Evolutionary conservation across 1,140 invertebrate genomes (phyloP).

Genomic region (Cotesia typhae): DNA sequence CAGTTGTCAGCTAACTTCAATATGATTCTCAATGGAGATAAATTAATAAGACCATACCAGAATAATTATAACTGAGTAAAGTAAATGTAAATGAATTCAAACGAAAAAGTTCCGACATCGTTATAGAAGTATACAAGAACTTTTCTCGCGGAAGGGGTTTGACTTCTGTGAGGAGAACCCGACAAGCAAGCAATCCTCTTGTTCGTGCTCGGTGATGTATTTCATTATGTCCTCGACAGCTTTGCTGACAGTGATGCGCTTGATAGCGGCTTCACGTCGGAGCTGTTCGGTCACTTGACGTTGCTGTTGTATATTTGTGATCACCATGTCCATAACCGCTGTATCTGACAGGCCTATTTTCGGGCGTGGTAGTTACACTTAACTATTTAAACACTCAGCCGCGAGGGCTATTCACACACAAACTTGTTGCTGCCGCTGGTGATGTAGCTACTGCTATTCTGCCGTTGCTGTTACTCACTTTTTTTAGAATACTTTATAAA

Average conservation of each 20-base stretch:
- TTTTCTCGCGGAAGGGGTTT: constrained; percentile 97
- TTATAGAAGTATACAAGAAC: constrained; percentile 86
- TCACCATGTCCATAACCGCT: constrained; percentile 89
- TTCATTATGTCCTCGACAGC: constrained; percentile 94
- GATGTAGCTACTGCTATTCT: no score
- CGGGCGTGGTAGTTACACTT: constrained; percentile 48
- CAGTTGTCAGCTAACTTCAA: no score
- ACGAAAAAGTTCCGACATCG: constrained; percentile 21
- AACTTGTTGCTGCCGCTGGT: no score
- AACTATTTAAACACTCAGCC: constrained; percentile 31
- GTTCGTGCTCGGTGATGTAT: constrained; percentile 91
- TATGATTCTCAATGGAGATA: no score
- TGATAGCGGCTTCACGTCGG: constrained; percentile 88
- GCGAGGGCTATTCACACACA: constrained; percentile 8
- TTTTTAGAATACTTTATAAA: no score
- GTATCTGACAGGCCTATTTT: constrained; percentile 84
- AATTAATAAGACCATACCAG: no score
- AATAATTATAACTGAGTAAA: background rate
- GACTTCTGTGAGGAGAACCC: constrained; percentile 96
- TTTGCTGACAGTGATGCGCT: constrained; percentile 86
- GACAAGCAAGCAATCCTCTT: constrained; percentile 94
- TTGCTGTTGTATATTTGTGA: constrained; percentile 90
- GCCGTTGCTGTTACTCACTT: no score
- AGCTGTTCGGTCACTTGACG: constrained; percentile 92
- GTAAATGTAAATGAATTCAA: constrained; percentile 1